Percentiles rank a stretch among this genome's conserved stretches.
phyloP scores from a whole-genome alignment of 1,140 invertebrate species.

The Orussus abietinus region DNA sequence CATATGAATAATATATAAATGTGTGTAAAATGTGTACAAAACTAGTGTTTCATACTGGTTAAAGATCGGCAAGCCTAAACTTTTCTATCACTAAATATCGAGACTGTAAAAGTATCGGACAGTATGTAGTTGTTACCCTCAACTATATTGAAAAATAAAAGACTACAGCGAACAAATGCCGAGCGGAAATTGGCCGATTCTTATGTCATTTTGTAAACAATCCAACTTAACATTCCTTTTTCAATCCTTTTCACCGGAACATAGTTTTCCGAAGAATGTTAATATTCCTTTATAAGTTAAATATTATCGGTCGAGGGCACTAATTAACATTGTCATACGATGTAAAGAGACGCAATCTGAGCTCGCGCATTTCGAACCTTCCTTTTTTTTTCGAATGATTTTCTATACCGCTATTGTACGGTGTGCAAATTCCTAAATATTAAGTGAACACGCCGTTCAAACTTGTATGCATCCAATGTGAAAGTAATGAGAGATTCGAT shows the following conservation, averaged over 20 bases:
- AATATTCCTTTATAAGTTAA: not conserved
- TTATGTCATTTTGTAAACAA: too few relatives aligned
- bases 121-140: too few relatives aligned
- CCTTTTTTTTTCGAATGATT: not conserved
- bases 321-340: not conserved
- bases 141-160: too few relatives aligned
- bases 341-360: not conserved
- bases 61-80: not conserved
- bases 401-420: not conserved
- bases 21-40: not conserved
- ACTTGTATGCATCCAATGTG: too few relatives aligned
- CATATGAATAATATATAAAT: not conserved
- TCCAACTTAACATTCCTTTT: not conserved
- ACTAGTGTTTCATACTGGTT: not conserved
- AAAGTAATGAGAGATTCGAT: not conserved
- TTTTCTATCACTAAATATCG: not conserved
- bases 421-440: not conserved
- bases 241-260: not conserved
- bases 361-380: not conserved
- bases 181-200: too few relatives aligned
- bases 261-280: not conserved
- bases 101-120: not conserved
- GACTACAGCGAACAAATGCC: too few relatives aligned
- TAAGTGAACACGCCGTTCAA: not conserved
- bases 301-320: not conserved